Conservation (phyloP, 2,113 vertebrate genomes). For the Odocoileus virginianus region DNA sequence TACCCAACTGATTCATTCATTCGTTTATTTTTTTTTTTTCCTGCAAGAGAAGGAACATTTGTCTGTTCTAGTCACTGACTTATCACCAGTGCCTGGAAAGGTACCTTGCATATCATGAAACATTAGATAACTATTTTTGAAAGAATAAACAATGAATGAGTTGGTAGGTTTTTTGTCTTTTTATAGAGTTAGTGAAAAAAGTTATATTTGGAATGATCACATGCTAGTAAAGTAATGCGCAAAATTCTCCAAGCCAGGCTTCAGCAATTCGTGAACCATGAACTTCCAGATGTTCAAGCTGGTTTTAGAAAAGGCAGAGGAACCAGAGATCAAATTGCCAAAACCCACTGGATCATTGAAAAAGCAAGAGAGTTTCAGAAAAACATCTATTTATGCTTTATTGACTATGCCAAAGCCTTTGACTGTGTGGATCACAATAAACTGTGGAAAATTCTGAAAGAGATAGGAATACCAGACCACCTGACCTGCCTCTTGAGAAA, state of each 20-base stretch:
- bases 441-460: neutral
- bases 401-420: neutral
- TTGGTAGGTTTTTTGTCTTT: neutral
- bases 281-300: neutral
- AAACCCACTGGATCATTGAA: accelerated
- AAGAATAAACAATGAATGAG: neutral
- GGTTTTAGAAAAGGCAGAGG: neutral
- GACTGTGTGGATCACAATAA: neutral
- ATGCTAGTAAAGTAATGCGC: neutral
- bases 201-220: neutral
- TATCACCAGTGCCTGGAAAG: neutral
- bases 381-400: neutral
- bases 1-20: neutral
- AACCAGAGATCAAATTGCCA: neutral
- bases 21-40: neutral
- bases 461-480: neutral
- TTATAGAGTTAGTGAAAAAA: neutral
- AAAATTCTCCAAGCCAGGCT: neutral
- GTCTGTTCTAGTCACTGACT: neutral
- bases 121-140: neutral
- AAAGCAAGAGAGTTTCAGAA: neutral
- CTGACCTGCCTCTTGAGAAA: neutral
- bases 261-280: neutral
- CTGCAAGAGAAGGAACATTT: neutral
- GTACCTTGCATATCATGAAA: neutral